These are phyloP conservation scores for Tyria jacobaeae DNA, from an alignment of 2,888 invertebrate species.

Conservation along the genomic window DNA sequence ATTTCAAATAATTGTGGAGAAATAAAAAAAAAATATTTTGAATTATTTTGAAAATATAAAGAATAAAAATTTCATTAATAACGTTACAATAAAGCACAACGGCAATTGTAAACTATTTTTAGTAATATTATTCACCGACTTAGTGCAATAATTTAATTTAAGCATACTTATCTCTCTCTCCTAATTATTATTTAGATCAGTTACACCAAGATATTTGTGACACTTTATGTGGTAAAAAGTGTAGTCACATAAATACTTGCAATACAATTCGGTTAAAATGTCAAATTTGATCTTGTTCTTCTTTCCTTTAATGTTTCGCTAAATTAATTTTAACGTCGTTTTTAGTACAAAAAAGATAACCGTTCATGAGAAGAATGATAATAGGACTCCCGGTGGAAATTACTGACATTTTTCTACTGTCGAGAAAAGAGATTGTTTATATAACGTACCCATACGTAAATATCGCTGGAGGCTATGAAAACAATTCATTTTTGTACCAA, in stretches of 20 bases:
- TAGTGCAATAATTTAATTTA: no score
- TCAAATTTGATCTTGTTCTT: background rate
- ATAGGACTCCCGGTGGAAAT: constrained; percentile 57
- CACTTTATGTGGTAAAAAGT: no score
- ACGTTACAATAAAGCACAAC: no score
- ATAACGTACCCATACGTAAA: constrained; percentile 48
- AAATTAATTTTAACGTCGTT: background rate
- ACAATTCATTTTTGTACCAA: constrained; percentile 39
- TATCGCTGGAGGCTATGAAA: constrained; percentile 36
- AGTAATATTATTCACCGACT: no score
- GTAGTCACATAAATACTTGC: background rate
- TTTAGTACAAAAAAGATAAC: constrained; percentile 22
- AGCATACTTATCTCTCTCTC: no score
- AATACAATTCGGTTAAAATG: background rate
- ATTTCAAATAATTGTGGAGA: no score
- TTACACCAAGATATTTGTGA: no score
- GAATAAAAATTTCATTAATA: no score
- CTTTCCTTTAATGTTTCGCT: background rate
- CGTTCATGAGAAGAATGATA: constrained; percentile 39
- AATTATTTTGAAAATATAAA: no score
- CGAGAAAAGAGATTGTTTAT: constrained; percentile 53
- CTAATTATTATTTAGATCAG: no score
- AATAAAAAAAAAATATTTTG: no score
- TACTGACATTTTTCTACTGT: constrained; percentile 48
- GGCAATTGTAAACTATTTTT: no score